Evolutionary conservation across 2,113 vertebrate genomes (phyloP), one percentile per base, ranked within the genome.

Genomic region (Heliornis fulica): DNA sequence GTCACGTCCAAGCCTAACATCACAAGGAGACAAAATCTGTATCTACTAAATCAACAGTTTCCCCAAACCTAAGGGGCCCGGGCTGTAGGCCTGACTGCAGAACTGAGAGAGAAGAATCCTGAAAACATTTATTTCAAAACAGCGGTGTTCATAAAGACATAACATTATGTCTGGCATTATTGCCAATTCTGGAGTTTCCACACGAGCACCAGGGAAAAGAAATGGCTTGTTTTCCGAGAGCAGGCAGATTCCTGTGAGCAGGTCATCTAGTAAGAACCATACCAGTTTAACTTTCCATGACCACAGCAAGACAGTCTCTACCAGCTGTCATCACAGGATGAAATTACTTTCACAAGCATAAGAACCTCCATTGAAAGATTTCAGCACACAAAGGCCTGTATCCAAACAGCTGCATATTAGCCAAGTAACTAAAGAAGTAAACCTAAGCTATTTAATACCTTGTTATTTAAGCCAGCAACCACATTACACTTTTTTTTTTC

Each of bases 261-360:
- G 77, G 89, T 94, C 87, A 94, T 69, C 68, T 25, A 75, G 38
- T 2, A 8, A 92, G 89, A 81, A 19, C 16, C 9, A 1, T 31
- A 83, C 41, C 69, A 70, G 46, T 87, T 75, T 69, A 82, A 59
- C 69, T 93, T 94, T 89, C 95, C 95, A 84, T 75, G 60, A 78
- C 64, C 45, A n/a, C 77, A 83, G 72, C 80, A 87, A 63, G 77
- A 23, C 28, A 51, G 87, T 38, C 86, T 77, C 56, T 84, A 65
- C 18, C 11, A 91, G 87, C 87, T 95, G 96, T 95, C 96, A 94
- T 66, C 93, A 75, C 9, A 2, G 84, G 81, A 93, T 91, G 83
- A 91, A 95, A 95, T 96, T 89, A 91, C 89, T 93, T 94, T 78
- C 81, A 75, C 34, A 59, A 86, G 68, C n/a, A 5, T 21, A 83